Conservation (phyloP, 2,888 invertebrate genomes). For the Esperia sulphurella region DNA sequence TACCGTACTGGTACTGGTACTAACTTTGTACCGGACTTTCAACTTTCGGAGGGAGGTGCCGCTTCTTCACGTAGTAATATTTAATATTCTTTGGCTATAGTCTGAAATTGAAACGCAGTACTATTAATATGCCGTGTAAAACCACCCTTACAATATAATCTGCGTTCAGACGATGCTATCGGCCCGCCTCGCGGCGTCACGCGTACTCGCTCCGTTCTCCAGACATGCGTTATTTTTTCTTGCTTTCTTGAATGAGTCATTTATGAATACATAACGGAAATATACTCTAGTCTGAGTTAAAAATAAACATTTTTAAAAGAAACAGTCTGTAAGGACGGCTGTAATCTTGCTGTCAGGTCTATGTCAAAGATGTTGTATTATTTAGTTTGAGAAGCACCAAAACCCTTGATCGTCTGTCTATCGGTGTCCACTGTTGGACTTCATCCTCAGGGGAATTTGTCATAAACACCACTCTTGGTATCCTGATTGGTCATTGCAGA, state of each 20-base stretch:
- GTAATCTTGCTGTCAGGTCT: neutral
- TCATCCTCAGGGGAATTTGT: too few relatives aligned
- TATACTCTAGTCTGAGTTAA: neutral
- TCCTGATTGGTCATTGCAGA: too few relatives aligned
- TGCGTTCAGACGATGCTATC: conserved; percentile 40
- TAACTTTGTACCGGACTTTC: too few relatives aligned
- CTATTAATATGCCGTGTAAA: conserved; percentile 11
- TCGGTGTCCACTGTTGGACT: too few relatives aligned
- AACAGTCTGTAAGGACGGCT: neutral
- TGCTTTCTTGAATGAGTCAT: conserved; percentile 14
- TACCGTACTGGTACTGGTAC: too few relatives aligned
- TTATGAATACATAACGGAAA: conserved; percentile 16
- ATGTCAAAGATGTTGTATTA: too few relatives aligned
- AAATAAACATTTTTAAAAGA: neutral
- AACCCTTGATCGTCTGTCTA: neutral
- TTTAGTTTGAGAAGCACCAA: neutral
- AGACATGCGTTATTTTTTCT: conserved; percentile 7
- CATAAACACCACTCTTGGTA: too few relatives aligned
- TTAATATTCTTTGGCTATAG: too few relatives aligned
- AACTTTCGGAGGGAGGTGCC: too few relatives aligned
- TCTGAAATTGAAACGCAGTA: neutral
- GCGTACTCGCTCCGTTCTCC: conserved; percentile 33
- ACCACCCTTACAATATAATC: conserved; percentile 16
- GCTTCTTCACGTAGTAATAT: too few relatives aligned
- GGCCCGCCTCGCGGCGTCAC: conserved; percentile 42